Evolutionary conservation across 1,140 invertebrate genomes (phyloP).

Genomic region (Vanessa atalanta): DNA sequence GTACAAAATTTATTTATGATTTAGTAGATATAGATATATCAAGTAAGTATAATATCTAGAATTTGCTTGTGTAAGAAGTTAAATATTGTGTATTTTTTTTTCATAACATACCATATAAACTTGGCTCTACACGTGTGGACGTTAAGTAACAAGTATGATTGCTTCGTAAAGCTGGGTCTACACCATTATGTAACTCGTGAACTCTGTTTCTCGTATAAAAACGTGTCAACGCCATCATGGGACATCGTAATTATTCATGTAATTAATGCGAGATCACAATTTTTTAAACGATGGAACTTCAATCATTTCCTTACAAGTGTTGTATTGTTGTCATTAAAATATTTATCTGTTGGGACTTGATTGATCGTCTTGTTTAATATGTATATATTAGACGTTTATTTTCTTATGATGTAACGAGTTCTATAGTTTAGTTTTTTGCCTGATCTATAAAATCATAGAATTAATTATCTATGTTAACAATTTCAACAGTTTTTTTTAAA

Average conservation of each 20-base stretch:
- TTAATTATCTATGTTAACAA: neutral
- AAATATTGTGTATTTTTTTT: too few species aligned
- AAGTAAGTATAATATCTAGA: too few species aligned
- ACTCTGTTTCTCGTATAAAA: constrained; percentile 3
- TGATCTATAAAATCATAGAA: neutral
- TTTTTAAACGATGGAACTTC: constrained; percentile 25
- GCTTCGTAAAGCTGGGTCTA: neutral
- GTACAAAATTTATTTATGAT: too few species aligned
- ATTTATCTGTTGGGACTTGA: constrained; percentile 20
- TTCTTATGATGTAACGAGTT: constrained; percentile 2
- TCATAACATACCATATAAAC: neutral
- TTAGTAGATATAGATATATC: too few species aligned
- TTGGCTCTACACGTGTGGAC: neutral
- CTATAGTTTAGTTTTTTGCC: neutral
- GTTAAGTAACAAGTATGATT: neutral
- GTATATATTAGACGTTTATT: constrained; percentile 10
- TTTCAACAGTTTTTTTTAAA: neutral
- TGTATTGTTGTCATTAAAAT: constrained; percentile 27
- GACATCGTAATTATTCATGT: constrained; percentile 27
- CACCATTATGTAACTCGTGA: constrained; percentile 7
- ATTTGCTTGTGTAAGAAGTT: too few species aligned
- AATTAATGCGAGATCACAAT: constrained; percentile 25
- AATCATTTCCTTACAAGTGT: constrained; percentile 31
- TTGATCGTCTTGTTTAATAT: constrained; percentile 22
- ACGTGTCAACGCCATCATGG: constrained; percentile 26